phyloP scores from a whole-genome alignment of 2,113 vertebrate genomes.

The Sorex araneus region DNA sequence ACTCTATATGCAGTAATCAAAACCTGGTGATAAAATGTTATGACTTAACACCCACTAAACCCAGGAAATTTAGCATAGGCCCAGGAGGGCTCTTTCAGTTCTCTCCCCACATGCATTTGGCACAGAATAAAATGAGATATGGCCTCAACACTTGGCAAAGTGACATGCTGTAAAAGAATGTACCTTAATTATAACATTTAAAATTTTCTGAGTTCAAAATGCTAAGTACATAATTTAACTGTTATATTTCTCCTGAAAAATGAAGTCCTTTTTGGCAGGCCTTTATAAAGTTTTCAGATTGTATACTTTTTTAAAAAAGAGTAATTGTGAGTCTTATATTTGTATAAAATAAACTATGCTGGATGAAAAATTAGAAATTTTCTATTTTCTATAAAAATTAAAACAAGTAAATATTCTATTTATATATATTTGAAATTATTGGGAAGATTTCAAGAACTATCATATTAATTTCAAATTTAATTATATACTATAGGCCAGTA shows the following conservation, averaged over 20 bases:
- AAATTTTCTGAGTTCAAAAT: constrained; percentile 79
- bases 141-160: constrained; percentile 51
- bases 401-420: constrained; percentile 56
- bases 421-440: constrained; percentile 62
- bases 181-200: constrained; percentile 84
- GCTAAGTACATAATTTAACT: constrained; percentile 74
- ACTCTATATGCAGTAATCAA: constrained; percentile 64
- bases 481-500: constrained; percentile 51
- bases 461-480: constrained; percentile 27
- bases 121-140: constrained; percentile 55
- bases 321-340: constrained; percentile 70
- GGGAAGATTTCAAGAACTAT: not conserved
- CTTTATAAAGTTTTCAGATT: constrained; percentile 79
- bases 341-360: constrained; percentile 69
- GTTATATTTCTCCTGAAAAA: constrained; percentile 77
- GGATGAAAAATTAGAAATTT: constrained; percentile 56
- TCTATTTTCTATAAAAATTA: constrained; percentile 65
- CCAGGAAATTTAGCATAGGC: constrained; percentile 56
- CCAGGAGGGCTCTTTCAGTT: constrained; percentile 68
- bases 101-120: constrained; percentile 36
- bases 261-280: constrained; percentile 75
- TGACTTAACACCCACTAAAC: constrained; percentile 78
- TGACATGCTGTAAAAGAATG: constrained; percentile 78
- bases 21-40: constrained; percentile 75
- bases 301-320: constrained; percentile 74